Base-by-base conservation (phyloP, 2,888 invertebrate species). In the Linnaemya tessellans region DNA sequence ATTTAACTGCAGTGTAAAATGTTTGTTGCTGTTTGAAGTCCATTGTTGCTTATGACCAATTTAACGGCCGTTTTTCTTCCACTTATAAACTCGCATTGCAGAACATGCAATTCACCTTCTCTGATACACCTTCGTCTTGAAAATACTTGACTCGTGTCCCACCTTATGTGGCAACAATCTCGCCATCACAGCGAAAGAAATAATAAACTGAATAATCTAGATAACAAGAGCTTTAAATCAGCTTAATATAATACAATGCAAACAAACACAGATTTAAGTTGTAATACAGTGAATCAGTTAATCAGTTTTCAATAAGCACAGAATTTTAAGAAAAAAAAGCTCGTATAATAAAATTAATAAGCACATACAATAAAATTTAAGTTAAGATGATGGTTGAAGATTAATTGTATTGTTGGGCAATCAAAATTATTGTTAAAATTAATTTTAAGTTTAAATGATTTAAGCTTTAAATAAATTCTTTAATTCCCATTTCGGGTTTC, bases 101-200 rank as follows among this genome's bases (percentile, higher is more conserved):
- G 20, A 67, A 75, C 67, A 75, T 75, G 75, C 81, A 56, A 75
- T 64, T 22, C 58, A 64, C 13, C 35, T 74, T 54, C 22, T 88
- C 88, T 89, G 87, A 88, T 86, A 89, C 89, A 46, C 60, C 43
- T 78, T 77, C 43, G 56, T 62, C 74, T 68, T n/a, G 49, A 70
- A 80, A 68, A 56, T 49, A 65, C 38, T 75, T 84, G 80, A 77
- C 84, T 84, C 84, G 84, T 84, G 84, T 80, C 62, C 38, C 75
- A 80, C 49, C 64, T 49, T 75, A 49, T 51, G 65, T 60, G 54
- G 35, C 54, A 75, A 49, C 25, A 56, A 64, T 71, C 46, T 70
- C 64, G 5, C 64, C 35, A 58, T 62, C 18, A 56, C 10, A 70
- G 54, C 11, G 67, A 30, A 81, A 22, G 41, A 75, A 71, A 73